Evolutionary conservation across 2,888 invertebrate species (phyloP), one percentile per base, ranked within the genome.

Genomic region (Ligdia adustata): DNA sequence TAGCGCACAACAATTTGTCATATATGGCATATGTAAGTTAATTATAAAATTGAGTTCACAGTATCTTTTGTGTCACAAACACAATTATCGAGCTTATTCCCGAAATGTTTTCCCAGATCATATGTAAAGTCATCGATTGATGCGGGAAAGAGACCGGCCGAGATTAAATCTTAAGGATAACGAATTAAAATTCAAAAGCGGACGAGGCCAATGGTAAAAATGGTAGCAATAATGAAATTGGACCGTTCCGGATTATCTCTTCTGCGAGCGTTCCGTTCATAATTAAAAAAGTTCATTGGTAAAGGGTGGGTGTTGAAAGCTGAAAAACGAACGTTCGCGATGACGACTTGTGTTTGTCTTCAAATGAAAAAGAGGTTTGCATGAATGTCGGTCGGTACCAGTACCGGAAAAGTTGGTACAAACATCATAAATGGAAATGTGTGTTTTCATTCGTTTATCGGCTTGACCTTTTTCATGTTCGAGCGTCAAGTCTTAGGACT

Each of bases 271-370:
- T 48, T 50, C 44, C 47, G 53, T 53, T 55, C 53, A 54, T 59
- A 61, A 61, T 61, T 57, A 61, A 61, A 61, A 61, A 61, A 61
- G 59, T 61, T 59, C 55, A 55, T 54, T 57, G 51, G 50, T 48
- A 54, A 54, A 54, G 57, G 53, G 49, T 43, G 43, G 46, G 28
- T 37, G 47, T 43, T 32, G 31, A 31, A 51, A 29, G 49, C 48
- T 45, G 43, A 61, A 60, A 62, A 62, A 22, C 22, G 56, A 55
- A 54, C 57, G 51, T 58, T 66, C 46, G 42, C 50, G 44, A 52
- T 57, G 49, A 41, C 43, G 60, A 60, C 51, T 60, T 57, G 9
- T 48, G 51, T 59, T 62, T 61, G 58, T 56, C 53, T 50, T 42
- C 0, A 22, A 22, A 7, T 22, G 22, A 7, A 22, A 22, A 22